A percentile compares a stretch with the other conserved stretches of the same genome.
Evolutionary conservation across 2,113 vertebrate species (phyloP).

Genomic region (Porphyrio hochstetteri): DNA sequence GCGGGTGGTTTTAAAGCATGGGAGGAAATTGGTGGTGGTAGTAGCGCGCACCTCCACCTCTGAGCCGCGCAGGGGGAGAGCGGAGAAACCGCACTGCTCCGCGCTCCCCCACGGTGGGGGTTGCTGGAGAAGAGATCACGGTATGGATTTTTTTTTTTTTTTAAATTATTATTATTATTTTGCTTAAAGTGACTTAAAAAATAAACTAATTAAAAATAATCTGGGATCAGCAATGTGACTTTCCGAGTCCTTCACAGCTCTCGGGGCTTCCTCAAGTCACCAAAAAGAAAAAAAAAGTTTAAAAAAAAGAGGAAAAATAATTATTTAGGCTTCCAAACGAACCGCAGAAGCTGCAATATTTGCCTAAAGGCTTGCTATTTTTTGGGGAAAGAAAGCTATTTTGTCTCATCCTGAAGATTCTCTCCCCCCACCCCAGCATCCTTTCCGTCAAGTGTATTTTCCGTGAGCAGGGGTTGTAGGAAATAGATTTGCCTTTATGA

Average conservation of each 20-base stretch:
- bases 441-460: background rate
- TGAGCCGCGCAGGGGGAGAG: background rate
- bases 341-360: background rate
- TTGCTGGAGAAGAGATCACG: background rate
- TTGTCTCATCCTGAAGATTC: background rate
- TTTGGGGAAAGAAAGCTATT: background rate
- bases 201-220: background rate
- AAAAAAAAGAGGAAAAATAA: background rate
- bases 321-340: background rate
- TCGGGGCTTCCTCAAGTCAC: background rate
- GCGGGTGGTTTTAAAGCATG: background rate
- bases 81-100: background rate
- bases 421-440: background rate
- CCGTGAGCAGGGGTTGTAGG: background rate
- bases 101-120: background rate
- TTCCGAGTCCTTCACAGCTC: background rate
- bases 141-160: no score
- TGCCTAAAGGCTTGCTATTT: background rate
- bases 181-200: background rate
- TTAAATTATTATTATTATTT: background rate
- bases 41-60: slow-evolving; percentile 7
- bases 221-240: background rate
- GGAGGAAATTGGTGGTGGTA: background rate
- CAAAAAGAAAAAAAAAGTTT: background rate
- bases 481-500: background rate